phyloP scores from a whole-genome alignment of 2,888 invertebrate genomes.

The Hirudinaria manillensis region DNA sequence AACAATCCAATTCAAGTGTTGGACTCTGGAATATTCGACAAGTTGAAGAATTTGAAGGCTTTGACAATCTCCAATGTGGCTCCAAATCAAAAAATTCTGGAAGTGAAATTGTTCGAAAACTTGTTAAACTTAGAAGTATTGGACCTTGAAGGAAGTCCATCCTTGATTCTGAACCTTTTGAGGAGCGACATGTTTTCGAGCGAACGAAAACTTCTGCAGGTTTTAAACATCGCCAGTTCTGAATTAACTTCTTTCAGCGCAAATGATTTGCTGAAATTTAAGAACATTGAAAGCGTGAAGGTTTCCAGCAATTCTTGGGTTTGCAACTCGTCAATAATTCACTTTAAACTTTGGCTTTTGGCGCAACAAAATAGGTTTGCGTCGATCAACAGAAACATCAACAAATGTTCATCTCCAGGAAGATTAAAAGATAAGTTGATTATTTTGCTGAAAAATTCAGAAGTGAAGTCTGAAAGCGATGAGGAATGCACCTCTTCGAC shows the following conservation, averaged over 20 bases:
- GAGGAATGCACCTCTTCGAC: no score
- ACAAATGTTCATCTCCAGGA: no score
- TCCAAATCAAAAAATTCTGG: not conserved
- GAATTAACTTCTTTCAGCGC: not conserved
- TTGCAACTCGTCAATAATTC: not conserved
- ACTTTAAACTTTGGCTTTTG: constrained; percentile 1
- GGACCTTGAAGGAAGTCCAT: not conserved
- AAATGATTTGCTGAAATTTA: constrained; percentile 3
- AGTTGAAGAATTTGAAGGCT: not conserved
- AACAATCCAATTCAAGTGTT: not conserved
- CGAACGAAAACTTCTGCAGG: not conserved
- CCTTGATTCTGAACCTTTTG: not conserved
- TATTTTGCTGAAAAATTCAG: no score
- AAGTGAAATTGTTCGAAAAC: not conserved
- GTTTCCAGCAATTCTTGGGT: constrained; percentile 2
- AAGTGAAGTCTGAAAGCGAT: no score
- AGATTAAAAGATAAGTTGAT: no score
- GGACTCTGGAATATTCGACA: not conserved
- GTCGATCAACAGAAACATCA: no score
- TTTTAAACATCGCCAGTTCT: constrained; percentile 12
- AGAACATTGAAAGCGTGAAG: not conserved
- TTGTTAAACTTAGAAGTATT: not conserved
- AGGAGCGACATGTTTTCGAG: not conserved
- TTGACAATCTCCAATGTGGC: not conserved
- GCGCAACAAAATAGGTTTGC: no score